Base-by-base conservation (phyloP, 2,888 invertebrate genomes). In the Pycnomerus fuliginosus region DNA sequence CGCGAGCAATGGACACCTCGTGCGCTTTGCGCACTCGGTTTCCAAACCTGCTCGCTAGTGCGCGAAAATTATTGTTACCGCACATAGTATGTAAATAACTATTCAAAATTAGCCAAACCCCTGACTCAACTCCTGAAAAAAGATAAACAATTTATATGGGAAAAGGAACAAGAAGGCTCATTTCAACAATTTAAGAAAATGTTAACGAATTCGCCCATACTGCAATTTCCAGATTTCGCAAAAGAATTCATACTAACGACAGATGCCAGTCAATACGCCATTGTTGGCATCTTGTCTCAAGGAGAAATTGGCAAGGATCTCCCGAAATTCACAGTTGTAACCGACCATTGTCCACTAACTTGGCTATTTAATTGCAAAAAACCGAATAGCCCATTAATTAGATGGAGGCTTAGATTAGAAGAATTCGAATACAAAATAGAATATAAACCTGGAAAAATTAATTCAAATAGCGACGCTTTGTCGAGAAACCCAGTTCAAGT, bases 241-340 rank as follows among this genome's bases (percentile, higher is more conserved):
- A 51, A 55, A 53, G 52, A 40, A 2, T 64, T 60, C 32, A 44
- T 50, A n/a, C 16, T 65, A 5, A 58, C 58, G 2, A 58, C 55
- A 0, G 64, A 66, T 38, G 61, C 61, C 0, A 38, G 42, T n/a
- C 49, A 58, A 23, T 29, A 41, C 11, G 59, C 59, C 0, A 33
- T 61, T 7, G 62, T 58, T 1, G 48, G 56, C 1, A 52, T 65
- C 2, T 34, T 65, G 2, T 53, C 52, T 0, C 61, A 58, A 43
- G 48, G 49, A 16, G 3, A 44, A 43, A 24, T 56, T 36, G 45
- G 51, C 15, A 50, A 58, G 29, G 62, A 69, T 39, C 38, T 61
- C 11, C 68, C 66, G 17, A 53, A 62, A 44, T 72, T 71, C 34
- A 53, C 22, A 5, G 58, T 72, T 5, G 13, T 61, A 2, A 70